Evolutionary conservation across 2,888 invertebrate genomes (phyloP).

Genomic region (Drosophila subsilvestris): DNA sequence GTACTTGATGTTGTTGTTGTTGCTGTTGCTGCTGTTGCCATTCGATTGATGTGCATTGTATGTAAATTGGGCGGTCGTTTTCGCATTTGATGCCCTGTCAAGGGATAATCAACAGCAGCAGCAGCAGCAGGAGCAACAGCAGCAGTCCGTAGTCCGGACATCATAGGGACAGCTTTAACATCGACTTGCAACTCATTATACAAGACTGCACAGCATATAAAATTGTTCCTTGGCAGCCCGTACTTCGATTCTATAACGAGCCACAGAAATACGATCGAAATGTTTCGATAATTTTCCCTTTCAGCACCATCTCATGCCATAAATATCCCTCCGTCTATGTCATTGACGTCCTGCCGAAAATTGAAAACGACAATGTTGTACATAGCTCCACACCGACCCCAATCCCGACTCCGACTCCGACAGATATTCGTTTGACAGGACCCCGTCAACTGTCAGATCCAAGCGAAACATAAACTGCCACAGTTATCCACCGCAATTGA

Average conservation of each 20-base stretch:
- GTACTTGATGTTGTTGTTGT: constrained; percentile 43
- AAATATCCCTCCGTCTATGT: constrained; percentile 51
- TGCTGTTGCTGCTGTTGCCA: constrained; percentile 53
- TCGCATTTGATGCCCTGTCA: constrained; percentile 81
- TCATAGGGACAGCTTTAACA: constrained; percentile 45
- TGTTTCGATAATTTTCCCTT: constrained; percentile 70
- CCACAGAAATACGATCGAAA: constrained; percentile 66
- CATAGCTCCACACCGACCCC: background rate
- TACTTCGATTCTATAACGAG: constrained; percentile 60
- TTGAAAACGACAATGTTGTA: constrained; percentile 77
- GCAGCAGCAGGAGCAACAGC: constrained; percentile 35
- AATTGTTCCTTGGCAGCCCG: constrained; percentile 35
- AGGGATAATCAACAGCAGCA: constrained; percentile 78
- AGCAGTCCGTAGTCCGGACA: constrained; percentile 19
- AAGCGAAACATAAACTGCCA: constrained; percentile 43
- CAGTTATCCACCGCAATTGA: background rate
- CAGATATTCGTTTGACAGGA: constrained; percentile 79
- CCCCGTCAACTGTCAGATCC: constrained; percentile 72
- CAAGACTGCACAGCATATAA: constrained; percentile 68
- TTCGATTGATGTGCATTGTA: constrained; percentile 82
- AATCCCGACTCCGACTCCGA: constrained; percentile 20
- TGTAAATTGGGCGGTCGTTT: constrained; percentile 83
- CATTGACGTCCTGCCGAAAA: constrained; percentile 65
- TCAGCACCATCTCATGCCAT: constrained; percentile 59
- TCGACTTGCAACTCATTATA: constrained; percentile 75